phyloP scores from a whole-genome alignment of 2,888 invertebrate species.

The Tolmerus cingulatus region DNA sequence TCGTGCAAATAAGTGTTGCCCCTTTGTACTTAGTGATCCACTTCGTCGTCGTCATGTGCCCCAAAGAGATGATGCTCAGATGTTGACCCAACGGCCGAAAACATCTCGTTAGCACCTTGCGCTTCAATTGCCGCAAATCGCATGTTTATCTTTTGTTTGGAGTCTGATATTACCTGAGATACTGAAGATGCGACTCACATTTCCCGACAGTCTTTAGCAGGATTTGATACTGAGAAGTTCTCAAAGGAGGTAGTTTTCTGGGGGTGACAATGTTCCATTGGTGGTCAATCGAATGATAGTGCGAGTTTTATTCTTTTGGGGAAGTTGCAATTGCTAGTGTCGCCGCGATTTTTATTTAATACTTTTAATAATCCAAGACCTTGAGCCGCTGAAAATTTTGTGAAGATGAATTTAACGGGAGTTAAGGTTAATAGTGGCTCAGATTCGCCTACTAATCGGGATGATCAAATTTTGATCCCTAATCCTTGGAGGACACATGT shows the following conservation, averaged over 20 bases:
- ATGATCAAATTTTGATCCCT: conserved; percentile 48
- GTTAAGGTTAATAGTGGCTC: conserved; percentile 37
- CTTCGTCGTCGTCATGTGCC: conserved; percentile 1
- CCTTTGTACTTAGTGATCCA: background rate
- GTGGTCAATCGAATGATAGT: background rate
- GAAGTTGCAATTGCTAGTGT: background rate
- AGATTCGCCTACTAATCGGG: conserved; percentile 46
- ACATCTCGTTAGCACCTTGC: conserved; percentile 18
- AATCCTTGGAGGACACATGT: conserved; percentile 43
- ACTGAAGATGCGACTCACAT: background rate
- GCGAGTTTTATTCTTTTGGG: background rate
- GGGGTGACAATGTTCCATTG: background rate
- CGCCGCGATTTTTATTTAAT: background rate
- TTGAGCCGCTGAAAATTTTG: background rate
- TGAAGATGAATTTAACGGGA: conserved; percentile 44
- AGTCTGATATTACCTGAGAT: conserved; percentile 2
- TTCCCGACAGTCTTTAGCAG: background rate
- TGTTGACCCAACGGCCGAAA: conserved; percentile 20
- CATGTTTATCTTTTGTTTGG: conserved; percentile 21
- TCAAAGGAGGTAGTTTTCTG: background rate
- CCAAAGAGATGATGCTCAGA: background rate
- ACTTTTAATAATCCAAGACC: background rate
- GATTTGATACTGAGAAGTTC: background rate
- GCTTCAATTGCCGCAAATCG: background rate
- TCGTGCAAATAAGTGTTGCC: background rate